These are phyloP conservation scores for Eospalax fontanierii DNA, from an alignment of 2,797 vertebrate genomes.

Conservation along the genomic window DNA sequence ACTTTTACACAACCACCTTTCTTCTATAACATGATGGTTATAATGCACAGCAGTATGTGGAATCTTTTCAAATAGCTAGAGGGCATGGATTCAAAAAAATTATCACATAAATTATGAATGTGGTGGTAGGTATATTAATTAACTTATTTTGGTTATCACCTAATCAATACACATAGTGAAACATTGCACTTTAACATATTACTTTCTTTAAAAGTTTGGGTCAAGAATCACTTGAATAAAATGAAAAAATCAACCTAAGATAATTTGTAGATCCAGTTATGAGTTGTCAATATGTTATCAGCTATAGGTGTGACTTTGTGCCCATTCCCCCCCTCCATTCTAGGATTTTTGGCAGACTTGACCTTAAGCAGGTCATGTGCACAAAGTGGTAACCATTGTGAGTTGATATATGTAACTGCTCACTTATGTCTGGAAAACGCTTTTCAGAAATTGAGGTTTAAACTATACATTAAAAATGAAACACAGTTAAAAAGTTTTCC, in stretches of 20 bases:
- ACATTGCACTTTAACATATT: background rate
- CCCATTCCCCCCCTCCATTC: no score
- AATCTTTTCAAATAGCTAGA: background rate
- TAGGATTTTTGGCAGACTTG: no score
- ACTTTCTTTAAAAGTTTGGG: background rate
- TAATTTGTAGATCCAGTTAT: background rate
- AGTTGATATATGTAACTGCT: no score
- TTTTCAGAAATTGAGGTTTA: no score
- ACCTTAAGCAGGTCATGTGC: no score
- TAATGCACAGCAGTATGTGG: background rate
- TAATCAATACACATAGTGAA: background rate
- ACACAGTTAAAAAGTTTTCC: no score
- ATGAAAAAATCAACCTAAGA: background rate
- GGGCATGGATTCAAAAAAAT: background rate
- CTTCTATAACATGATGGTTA: no score
- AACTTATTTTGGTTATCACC: background rate
- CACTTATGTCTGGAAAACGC: no score
- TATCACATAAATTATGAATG: background rate
- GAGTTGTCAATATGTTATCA: no score
- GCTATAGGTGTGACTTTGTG: no score
- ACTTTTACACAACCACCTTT: background rate
- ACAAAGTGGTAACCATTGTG: no score
- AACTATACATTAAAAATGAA: no score
- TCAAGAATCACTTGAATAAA: background rate
- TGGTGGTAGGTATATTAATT: background rate